Percentiles rank a stretch among this genome's conserved stretches.
Evolutionary conservation across 2,797 vertebrate genomes (phyloP).

Genomic region (Rhynchonycteris naso): DNA sequence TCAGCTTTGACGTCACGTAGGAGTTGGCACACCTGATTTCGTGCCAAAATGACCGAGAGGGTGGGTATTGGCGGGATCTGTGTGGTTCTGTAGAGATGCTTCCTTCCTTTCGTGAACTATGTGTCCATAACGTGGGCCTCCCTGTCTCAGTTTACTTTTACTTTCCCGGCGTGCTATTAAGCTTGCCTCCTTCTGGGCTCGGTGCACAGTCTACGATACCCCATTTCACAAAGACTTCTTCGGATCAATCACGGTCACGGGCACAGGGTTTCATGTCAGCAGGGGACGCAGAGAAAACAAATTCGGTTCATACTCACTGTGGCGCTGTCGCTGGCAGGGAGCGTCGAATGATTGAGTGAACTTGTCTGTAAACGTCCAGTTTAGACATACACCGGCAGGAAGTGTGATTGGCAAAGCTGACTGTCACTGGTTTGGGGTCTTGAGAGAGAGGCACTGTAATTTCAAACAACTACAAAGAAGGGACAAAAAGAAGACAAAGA

Average conservation of each 20-base stretch:
- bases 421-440: conserved; percentile 94
- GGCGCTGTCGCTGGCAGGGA: conserved; percentile 89
- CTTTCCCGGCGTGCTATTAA: not conserved
- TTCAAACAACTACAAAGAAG: conserved; percentile 93
- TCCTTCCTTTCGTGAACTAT: not conserved
- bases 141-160: not conserved
- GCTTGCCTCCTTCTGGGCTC: not conserved
- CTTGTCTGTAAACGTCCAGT: conserved; percentile 95
- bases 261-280: conserved; percentile 24
- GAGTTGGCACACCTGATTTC: not conserved
- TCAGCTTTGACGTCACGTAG: not conserved
- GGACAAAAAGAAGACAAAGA: conserved; percentile 70
- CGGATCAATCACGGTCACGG: not conserved
- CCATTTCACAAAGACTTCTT: conserved; percentile 16
- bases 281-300: not conserved
- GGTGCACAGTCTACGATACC: not conserved
- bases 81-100: not conserved
- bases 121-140: not conserved
- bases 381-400: conserved; percentile 97
- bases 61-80: not conserved
- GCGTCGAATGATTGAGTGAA: conserved; percentile 96
- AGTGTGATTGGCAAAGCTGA: conserved; percentile 98
- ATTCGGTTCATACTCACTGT: conserved; percentile 89
- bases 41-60: not conserved
- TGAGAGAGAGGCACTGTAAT: conserved; percentile 96